Conservation (phyloP, 2,888 invertebrate genomes). For the Drosophila fungiperda region DNA sequence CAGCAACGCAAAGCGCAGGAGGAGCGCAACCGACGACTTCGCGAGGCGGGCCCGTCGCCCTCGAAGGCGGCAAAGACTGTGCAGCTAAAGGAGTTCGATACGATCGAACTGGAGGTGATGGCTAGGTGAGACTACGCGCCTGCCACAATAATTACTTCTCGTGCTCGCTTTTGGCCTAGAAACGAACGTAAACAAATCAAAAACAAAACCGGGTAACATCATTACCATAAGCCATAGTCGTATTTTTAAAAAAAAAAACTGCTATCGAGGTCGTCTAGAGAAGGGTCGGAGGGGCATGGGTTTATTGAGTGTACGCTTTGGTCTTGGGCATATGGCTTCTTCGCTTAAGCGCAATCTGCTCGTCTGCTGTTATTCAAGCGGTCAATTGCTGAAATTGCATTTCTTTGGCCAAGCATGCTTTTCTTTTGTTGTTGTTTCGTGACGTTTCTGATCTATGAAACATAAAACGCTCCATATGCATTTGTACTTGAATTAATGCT, state of each 20-base stretch:
- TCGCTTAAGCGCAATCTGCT: constrained; percentile 6
- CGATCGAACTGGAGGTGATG: constrained; percentile 91
- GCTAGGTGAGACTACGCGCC: constrained; percentile 87
- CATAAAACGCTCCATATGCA: constrained; percentile 40
- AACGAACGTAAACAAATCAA: constrained; percentile 65
- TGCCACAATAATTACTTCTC: constrained; percentile 63
- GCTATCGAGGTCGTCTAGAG: constrained; percentile 78
- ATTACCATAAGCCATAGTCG: constrained; percentile 49
- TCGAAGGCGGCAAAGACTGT: constrained; percentile 69
- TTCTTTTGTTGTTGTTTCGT: constrained; percentile 48
- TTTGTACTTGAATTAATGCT: constrained; percentile 67
- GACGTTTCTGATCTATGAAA: constrained; percentile 69
- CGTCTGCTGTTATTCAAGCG: constrained; percentile 47
- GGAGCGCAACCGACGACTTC: constrained; percentile 80
- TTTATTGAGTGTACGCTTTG: constrained; percentile 10
- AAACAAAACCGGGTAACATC: constrained; percentile 71
- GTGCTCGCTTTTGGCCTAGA: constrained; percentile 64
- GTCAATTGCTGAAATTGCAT: constrained; percentile 68
- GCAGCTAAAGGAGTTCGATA: constrained; percentile 89
- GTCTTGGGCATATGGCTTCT: constrained; percentile 16
- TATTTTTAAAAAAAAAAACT: constrained; percentile 19
- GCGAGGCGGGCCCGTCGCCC: constrained; percentile 73
- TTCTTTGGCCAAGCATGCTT: constrained; percentile 36
- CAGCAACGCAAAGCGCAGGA: constrained; percentile 86
- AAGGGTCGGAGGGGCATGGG: constrained; percentile 33